Percentiles rank a stretch among this genome's conserved stretches.
These are phyloP conservation scores for Cyrtodaria siliqua DNA, from an alignment of 2,888 invertebrate species.

Conservation along the genomic window DNA sequence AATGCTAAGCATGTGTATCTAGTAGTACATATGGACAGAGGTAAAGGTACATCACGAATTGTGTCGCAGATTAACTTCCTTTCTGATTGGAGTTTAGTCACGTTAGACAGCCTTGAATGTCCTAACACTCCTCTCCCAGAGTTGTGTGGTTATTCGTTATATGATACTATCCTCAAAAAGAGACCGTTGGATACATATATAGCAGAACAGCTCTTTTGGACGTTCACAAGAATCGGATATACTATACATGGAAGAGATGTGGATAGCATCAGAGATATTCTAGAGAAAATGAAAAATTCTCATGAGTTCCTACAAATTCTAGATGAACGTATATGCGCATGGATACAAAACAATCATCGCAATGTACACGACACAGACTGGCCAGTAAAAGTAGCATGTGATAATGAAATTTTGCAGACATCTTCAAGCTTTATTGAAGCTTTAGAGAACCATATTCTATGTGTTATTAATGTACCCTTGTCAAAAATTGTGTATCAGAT, in stretches of 20 bases:
- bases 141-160: slow-evolving; percentile 22
- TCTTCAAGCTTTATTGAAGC: slow-evolving; percentile 50
- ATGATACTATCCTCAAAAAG: slow-evolving; percentile 40
- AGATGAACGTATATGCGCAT: slow-evolving; percentile 4
- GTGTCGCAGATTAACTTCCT: too few relatives aligned
- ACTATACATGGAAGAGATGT: slow-evolving; percentile 36
- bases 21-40: slow-evolving; percentile 46
- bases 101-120: slow-evolving; percentile 55
- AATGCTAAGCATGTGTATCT: slow-evolving; percentile 41
- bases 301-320: slow-evolving; percentile 18
- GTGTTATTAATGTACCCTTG: slow-evolving; percentile 48
- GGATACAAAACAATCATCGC: neutral
- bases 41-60: too few relatives aligned
- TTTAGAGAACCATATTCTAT: slow-evolving; percentile 45
- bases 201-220: slow-evolving; percentile 64
- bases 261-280: slow-evolving; percentile 41
- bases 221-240: slow-evolving; percentile 66
- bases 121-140: slow-evolving; percentile 37
- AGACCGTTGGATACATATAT: slow-evolving; percentile 38
- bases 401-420: slow-evolving; percentile 35
- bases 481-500: slow-evolving; percentile 52
- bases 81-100: too few relatives aligned
- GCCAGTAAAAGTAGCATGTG: slow-evolving; percentile 56
- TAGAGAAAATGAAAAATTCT: slow-evolving; percentile 32
- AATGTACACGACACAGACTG: slow-evolving; percentile 24